Evolutionary conservation across 2,113 vertebrate species (phyloP), one percentile per base, ranked within the genome.

Genomic region (Cygnus buccinator): DNA sequence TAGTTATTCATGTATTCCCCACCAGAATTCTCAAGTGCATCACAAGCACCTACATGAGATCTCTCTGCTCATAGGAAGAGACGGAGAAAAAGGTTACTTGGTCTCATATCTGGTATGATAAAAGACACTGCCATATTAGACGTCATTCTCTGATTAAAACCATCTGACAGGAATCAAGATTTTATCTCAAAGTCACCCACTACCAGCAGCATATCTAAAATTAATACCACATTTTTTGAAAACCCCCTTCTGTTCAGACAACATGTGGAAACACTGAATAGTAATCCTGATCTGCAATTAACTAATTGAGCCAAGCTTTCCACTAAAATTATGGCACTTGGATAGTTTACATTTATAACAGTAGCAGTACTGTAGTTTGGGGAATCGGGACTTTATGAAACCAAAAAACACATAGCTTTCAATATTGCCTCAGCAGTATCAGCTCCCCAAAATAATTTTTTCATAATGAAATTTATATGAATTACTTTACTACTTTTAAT

Each of bases 131-230:
- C 46, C 52, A 78, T 33, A 78, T 91, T 52, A 87, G 41, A 75
- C 14, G 3, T 66, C 81, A 62, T 89, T 72, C 68, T 70, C 84
- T 88, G 71, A 94, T 96, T 79, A 89, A 80, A 94, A 96, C 52
- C 67, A 43, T 63, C 57, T 84, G 44, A 87, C 35, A 90, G 59
- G 19, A 95, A 93, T 58, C 73, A 46, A 90, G 73, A 94, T 94
- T 86, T 84, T 93, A 84, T 91, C 79, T 95, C 54, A 82, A 85
- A 93, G 79, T 81, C 50, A 91, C 17, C 39, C 73, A 54, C 68
- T 90, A 82, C 71, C 43, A 97, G 44, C 20, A 94, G 62, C 31
- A 31, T n/a, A 74, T 39, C 46, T 70, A 87, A 92, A 87, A 91
- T 92, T 68, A 81, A 75, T 37, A 46, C 22, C 23, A 48, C 44